A percentile compares a stretch with the other conserved stretches of the same genome.
phyloP scores from a whole-genome alignment of 2,888 invertebrate species.

The Drosophila gaucha region DNA sequence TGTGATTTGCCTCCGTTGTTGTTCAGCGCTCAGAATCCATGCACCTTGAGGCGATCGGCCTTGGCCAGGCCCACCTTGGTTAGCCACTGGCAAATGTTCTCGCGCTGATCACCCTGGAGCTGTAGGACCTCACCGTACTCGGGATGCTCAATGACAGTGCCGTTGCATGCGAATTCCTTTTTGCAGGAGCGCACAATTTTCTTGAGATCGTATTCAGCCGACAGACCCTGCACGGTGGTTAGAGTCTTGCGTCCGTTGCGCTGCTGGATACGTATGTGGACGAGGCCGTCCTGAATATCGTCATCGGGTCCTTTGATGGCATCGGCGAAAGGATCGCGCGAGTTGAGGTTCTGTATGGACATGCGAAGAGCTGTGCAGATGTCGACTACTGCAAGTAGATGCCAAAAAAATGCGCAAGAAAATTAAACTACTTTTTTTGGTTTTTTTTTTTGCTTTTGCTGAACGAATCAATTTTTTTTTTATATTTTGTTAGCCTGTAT shows the following conservation, averaged over 20 bases:
- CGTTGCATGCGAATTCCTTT: conserved; percentile 99
- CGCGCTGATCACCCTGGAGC: conserved; percentile 99
- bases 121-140: conserved; percentile 99
- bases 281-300: conserved; percentile 98
- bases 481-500: conserved; percentile 14
- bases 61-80: conserved; percentile 98
- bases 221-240: conserved; percentile 98
- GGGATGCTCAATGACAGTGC: conserved; percentile 99
- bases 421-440: not conserved
- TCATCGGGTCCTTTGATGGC: conserved; percentile 99
- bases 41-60: conserved; percentile 99
- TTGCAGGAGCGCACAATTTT: conserved; percentile 99
- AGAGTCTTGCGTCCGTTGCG: conserved; percentile 99
- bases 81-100: conserved; percentile 99
- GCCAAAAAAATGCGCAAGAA: conserved; percentile 21
- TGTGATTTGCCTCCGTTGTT: not conserved
- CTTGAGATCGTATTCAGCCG: conserved; percentile 99
- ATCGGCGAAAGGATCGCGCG: conserved; percentile 99
- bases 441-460: not conserved
- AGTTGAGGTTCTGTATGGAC: conserved; percentile 98
- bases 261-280: conserved; percentile 99
- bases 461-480: conserved; percentile 40
- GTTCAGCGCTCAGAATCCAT: conserved; percentile 89
- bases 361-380: conserved; percentile 88
- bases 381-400: conserved; percentile 3